Conservation (phyloP, 1,140 invertebrate species). For the Hirudo medicinalis region DNA sequence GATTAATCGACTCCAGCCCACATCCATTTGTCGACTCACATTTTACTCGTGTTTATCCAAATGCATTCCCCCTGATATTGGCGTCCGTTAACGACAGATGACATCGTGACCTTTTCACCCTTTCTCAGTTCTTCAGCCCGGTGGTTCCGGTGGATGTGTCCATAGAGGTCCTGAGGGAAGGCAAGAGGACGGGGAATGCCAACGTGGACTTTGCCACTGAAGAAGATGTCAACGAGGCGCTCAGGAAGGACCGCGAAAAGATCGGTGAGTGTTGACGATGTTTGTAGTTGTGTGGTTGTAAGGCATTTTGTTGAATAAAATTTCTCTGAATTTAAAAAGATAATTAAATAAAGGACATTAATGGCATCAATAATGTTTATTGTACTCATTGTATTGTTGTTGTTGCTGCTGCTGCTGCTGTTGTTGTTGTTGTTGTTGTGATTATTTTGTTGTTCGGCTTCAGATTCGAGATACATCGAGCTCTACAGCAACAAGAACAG, state of each 20-base stretch:
- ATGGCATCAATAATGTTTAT: slow-evolving; percentile 21
- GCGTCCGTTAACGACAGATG: too few species aligned
- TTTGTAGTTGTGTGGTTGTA: neutral
- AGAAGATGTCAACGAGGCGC: slow-evolving; percentile 71
- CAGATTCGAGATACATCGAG: slow-evolving; percentile 78
- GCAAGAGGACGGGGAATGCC: slow-evolving; percentile 75
- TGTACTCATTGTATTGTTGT: neutral
- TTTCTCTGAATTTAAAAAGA: too few species aligned
- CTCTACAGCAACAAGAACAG: slow-evolving; percentile 41
- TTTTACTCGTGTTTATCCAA: too few species aligned
- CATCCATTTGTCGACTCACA: neutral
- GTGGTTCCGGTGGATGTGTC: slow-evolving; percentile 64
- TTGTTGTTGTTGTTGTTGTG: neutral
- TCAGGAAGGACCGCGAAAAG: slow-evolving; percentile 49
- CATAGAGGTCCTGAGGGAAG: slow-evolving; percentile 65
- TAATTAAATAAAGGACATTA: neutral
- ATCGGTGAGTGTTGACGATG: slow-evolving; percentile 6
- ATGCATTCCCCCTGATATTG: too few species aligned
- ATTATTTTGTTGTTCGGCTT: slow-evolving; percentile 24
- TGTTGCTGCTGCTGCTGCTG: neutral
- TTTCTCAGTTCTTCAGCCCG: slow-evolving; percentile 63
- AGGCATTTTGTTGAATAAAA: too few species aligned
- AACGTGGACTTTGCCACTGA: slow-evolving; percentile 79
- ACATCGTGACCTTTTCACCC: too few species aligned
- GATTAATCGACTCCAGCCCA: neutral